phyloP scores from a whole-genome alignment of 2,113 vertebrate species.

The Etheostoma spectabile region DNA sequence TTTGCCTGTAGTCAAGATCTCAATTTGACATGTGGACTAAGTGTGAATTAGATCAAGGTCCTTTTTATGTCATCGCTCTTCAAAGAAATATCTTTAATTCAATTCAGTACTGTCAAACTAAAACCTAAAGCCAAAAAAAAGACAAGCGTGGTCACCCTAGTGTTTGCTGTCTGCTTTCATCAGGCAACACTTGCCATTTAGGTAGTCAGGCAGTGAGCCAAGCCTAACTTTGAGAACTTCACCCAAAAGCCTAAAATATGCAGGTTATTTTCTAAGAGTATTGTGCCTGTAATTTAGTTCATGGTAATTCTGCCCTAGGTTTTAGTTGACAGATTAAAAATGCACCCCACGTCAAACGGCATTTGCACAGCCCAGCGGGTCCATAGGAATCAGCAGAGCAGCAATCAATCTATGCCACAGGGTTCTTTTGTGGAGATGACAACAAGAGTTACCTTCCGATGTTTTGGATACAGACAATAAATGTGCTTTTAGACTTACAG shows the following conservation, averaged over 20 bases:
- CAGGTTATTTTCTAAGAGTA: constrained; percentile 26
- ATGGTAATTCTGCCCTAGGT: constrained; percentile 63
- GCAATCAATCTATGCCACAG: constrained; percentile 74
- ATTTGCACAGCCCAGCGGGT: constrained; percentile 74
- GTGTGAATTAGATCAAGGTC: neutral
- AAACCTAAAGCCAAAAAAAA: constrained; percentile 1
- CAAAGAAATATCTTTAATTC: neutral
- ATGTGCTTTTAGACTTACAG: constrained; percentile 23
- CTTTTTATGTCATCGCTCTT: neutral
- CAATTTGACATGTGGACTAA: neutral
- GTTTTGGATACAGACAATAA: constrained; percentile 29
- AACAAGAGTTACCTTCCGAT: constrained; percentile 37
- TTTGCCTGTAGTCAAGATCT: neutral
- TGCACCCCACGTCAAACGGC: constrained; percentile 63
- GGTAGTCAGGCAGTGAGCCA: constrained; percentile 21
- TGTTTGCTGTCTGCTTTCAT: constrained; percentile 9
- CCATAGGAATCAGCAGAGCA: constrained; percentile 59
- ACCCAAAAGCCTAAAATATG: constrained; percentile 14
- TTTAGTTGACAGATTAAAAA: constrained; percentile 72
- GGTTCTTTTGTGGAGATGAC: constrained; percentile 54
- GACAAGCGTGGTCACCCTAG: neutral
- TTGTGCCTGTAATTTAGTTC: constrained; percentile 57
- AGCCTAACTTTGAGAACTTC: constrained; percentile 12
- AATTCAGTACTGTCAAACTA: neutral
- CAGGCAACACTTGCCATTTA: constrained; percentile 35